Evolutionary conservation across 2,113 vertebrate genomes (phyloP).

Genomic region (Oryctolagus cuniculus): DNA sequence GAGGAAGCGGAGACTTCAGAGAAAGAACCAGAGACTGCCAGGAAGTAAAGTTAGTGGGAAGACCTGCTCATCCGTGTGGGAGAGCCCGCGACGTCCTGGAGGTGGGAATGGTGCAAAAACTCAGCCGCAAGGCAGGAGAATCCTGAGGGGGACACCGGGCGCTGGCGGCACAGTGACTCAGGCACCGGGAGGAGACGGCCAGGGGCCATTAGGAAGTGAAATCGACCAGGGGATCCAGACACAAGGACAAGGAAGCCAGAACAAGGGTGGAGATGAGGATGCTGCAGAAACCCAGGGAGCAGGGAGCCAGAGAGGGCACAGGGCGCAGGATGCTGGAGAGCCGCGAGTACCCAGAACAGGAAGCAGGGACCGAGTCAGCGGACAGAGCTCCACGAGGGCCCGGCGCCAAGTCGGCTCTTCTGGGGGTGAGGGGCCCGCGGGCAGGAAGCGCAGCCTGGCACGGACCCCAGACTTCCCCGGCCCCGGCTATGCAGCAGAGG

Average conservation of each 20-base stretch:
- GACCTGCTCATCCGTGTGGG: background rate
- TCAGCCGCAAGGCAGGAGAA: conserved; percentile 33
- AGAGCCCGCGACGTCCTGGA: background rate
- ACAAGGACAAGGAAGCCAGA: background rate
- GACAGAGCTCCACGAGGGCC: background rate
- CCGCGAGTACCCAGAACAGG: background rate
- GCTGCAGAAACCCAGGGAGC: background rate
- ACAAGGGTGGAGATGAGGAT: background rate
- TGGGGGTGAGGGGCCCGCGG: background rate
- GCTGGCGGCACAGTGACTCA: background rate
- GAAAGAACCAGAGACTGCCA: background rate
- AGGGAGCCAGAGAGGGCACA: background rate
- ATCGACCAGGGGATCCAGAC: background rate
- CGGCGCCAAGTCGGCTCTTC: background rate
- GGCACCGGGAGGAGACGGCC: background rate
- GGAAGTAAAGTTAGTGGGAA: background rate
- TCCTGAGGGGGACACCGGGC: too few species aligned
- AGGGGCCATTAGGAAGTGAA: background rate
- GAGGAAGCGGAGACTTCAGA: background rate
- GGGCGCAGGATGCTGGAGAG: background rate
- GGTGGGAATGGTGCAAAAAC: background rate
- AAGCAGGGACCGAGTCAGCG: background rate
- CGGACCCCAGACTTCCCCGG: background rate
- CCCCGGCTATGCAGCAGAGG: background rate
- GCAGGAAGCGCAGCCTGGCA: background rate